Percentiles rank a stretch among this genome's conserved stretches.
These are phyloP conservation scores for Hippoglossus hippoglossus DNA, from an alignment of 2,797 vertebrate genomes.

Conservation along the genomic window DNA sequence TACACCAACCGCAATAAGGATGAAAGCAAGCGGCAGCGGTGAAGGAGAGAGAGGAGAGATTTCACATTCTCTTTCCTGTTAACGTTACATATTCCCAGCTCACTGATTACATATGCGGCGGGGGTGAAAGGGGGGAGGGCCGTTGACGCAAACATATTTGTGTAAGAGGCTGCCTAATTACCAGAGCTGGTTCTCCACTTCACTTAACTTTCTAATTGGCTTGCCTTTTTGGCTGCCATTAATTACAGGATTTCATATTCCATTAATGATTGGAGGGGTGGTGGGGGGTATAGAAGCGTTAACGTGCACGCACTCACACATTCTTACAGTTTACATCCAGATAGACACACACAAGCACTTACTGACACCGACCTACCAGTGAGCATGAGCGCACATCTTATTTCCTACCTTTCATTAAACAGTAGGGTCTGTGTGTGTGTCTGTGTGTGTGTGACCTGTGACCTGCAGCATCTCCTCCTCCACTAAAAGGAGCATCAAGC, in stretches of 20 bases:
- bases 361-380: slow-evolving; percentile 56
- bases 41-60: slow-evolving; percentile 26
- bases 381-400: slow-evolving; percentile 56
- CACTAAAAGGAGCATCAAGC: slow-evolving; percentile 67
- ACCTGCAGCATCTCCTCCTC: slow-evolving; percentile 55
- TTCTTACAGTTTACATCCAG: slow-evolving; percentile 48
- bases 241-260: slow-evolving; percentile 98
- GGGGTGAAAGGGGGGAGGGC: slow-evolving; percentile 60
- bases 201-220: slow-evolving; percentile 99
- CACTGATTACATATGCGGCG: slow-evolving; percentile 75
- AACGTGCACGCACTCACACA: slow-evolving; percentile 40
- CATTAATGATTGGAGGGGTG: slow-evolving; percentile 89
- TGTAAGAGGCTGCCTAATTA: slow-evolving; percentile 88
- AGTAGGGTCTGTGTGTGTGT: slow-evolving; percentile 57
- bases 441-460: slow-evolving; percentile 41
- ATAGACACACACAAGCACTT: slow-evolving; percentile 30
- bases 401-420: slow-evolving; percentile 88
- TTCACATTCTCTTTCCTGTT: slow-evolving; percentile 60
- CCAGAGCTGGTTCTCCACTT: slow-evolving; percentile 94
- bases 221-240: slow-evolving; percentile 96
- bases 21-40: slow-evolving; percentile 43
- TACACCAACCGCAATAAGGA: slow-evolving; percentile 22
- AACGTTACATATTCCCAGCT: slow-evolving; percentile 62
- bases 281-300: slow-evolving; percentile 12
- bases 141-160: slow-evolving; percentile 74